Base-by-base conservation (phyloP, 2,113 vertebrate species). In the Bufo gargarizans region DNA sequence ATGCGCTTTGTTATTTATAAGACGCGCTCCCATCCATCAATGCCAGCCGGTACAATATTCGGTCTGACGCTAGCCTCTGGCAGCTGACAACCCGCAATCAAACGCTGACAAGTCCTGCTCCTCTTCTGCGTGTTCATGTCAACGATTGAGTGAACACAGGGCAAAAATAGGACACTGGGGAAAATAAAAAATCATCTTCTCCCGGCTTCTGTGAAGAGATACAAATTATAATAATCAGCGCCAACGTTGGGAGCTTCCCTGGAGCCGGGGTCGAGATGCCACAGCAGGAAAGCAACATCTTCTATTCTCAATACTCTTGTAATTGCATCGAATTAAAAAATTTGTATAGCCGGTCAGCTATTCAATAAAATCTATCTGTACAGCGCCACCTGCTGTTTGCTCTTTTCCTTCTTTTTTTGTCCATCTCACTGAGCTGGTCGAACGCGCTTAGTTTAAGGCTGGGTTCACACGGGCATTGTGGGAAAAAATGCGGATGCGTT, bases 1-100 rank as follows among this genome's bases (percentile, higher is more conserved):
- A 77, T 55, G 55, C 87, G 47, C 6, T 78, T 84, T 89, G 81
- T 84, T 84, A 89, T 89, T 53, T 89, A 67, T 11, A 43, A 84
- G 81, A 63, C 71, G 55, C n/a, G 22, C 71, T 63, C 4, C 43
- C 0, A 77, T 88, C 87, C 87, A 78, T 89, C 87, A 89, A 61
- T 69, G 87, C 14, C 81, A 78, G 49, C 17, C 58, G 53, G 4
- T 67, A 84, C 72, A 84, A 84, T 78, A 89, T 84, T 47, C 71
- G 17, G 12, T 83, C 71, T 77, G 80, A 83, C 49, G 80, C 56
- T 43, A 63, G 71, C 80, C 81, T 58, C 81, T 43, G 49, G 87
- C 71, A 50, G 53, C 87, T 78, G 81, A 55, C 71, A 84, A 89
- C 72, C 84, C 22, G 72, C 58, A 84, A 77, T 84, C 87, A 84